Percentiles rank a stretch among this genome's conserved stretches.
Conservation (phyloP, 2,113 vertebrate genomes). For the Grallaria varia region DNA sequence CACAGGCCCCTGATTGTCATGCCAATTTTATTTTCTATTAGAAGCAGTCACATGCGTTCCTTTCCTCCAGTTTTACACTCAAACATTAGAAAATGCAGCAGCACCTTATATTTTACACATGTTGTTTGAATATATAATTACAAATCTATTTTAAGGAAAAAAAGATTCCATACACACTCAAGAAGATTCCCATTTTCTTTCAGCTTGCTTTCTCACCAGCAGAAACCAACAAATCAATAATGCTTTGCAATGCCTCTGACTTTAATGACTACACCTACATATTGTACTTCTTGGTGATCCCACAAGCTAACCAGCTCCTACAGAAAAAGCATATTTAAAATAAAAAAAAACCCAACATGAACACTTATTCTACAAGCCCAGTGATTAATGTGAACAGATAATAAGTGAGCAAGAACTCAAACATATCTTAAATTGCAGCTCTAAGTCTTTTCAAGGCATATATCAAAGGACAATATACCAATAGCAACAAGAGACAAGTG, state of each 20-base stretch:
- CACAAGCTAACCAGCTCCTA: neutral
- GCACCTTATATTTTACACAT: neutral
- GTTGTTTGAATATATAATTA: neutral
- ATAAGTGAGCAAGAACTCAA: neutral
- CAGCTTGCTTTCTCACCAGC: neutral
- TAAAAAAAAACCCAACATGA: neutral
- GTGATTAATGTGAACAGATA: neutral
- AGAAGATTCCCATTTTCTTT: neutral
- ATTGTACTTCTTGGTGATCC: neutral
- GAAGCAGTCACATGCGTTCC: neutral
- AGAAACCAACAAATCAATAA: neutral
- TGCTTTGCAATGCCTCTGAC: neutral
- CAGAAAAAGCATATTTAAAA: neutral
- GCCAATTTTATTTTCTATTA: neutral
- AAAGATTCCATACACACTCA: neutral
- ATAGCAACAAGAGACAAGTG: neutral
- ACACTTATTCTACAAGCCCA: neutral
- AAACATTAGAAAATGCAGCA: neutral
- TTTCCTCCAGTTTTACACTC: neutral
- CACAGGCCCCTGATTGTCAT: neutral
- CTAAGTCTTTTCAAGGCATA: neutral
- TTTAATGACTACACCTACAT: neutral
- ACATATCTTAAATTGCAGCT: neutral
- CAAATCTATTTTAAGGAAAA: neutral
- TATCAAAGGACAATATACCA: neutral